Evolutionary conservation across 2,113 vertebrate genomes (phyloP).

Genomic region (Asarcornis scutulata): DNA sequence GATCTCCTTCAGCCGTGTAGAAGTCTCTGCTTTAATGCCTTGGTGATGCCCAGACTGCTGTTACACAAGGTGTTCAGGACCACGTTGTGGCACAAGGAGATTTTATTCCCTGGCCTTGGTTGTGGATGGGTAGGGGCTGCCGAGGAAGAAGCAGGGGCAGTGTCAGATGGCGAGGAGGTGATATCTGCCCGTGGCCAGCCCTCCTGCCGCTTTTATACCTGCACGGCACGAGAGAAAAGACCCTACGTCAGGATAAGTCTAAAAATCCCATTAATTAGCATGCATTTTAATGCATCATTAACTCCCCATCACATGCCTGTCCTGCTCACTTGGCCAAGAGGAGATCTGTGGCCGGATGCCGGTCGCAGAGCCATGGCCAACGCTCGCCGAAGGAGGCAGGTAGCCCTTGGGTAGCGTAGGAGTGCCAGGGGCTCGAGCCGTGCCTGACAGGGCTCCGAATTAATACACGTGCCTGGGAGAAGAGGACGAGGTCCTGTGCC

Average conservation of each 20-base stretch:
- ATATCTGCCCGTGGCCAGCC: neutral
- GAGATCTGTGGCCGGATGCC: neutral
- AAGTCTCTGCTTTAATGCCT: neutral
- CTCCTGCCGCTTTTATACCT: neutral
- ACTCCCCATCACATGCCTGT: neutral
- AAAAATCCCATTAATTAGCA: neutral
- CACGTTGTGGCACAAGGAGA: fast-evolving
- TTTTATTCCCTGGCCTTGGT: neutral
- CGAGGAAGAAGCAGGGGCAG: neutral
- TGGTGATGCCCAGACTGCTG: neutral
- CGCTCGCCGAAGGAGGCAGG: neutral
- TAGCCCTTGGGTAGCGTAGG: neutral
- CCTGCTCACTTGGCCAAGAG: neutral
- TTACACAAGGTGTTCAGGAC: neutral
- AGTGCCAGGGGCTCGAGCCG: neutral
- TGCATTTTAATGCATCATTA: neutral
- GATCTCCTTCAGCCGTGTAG: neutral
- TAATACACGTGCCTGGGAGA: neutral
- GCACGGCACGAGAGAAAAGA: neutral
- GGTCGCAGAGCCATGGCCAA: fast-evolving
- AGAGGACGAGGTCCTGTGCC: neutral
- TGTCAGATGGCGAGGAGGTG: neutral
- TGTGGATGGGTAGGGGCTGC: neutral
- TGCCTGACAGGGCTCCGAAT: neutral
- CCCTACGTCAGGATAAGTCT: neutral